These are phyloP conservation scores for Eumaeus atala DNA, from an alignment of 1,140 invertebrate species.

Conservation along the genomic window DNA sequence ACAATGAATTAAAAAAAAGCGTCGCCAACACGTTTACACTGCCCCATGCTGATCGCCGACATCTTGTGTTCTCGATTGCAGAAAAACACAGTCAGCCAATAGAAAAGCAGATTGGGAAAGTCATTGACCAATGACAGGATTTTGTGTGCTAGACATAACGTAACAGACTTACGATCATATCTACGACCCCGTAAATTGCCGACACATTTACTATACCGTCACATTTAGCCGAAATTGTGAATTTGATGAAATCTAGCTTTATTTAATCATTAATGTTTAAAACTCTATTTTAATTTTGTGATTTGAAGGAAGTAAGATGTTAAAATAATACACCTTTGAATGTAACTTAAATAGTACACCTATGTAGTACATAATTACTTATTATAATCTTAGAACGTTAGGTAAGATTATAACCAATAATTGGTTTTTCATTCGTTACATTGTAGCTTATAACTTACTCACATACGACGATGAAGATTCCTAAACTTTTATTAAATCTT, in stretches of 20 bases:
- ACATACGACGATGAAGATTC: too few species aligned
- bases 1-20: conserved; percentile 58
- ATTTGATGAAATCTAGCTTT: neutral
- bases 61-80: conserved; percentile 39
- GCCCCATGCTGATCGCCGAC: conserved; percentile 46
- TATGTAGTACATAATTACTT: too few species aligned
- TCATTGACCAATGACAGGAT: conserved; percentile 33
- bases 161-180: conserved; percentile 40
- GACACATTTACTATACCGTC: conserved; percentile 41
- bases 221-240: conserved; percentile 37
- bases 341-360: too few species aligned
- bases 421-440: too few species aligned
- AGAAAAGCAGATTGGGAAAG: neutral
- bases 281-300: too few species aligned
- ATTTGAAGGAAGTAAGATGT: too few species aligned
- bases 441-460: too few species aligned
- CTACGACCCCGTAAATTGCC: conserved; percentile 35
- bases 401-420: too few species aligned
- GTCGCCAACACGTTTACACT: conserved; percentile 43
- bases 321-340: too few species aligned
- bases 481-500: too few species aligned
- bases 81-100: conserved; percentile 36
- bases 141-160: conserved; percentile 19
- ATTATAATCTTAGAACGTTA: too few species aligned
- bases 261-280: neutral